phyloP scores from a whole-genome alignment of 2,113 vertebrate species.

The Pachycephala philippinensis region DNA sequence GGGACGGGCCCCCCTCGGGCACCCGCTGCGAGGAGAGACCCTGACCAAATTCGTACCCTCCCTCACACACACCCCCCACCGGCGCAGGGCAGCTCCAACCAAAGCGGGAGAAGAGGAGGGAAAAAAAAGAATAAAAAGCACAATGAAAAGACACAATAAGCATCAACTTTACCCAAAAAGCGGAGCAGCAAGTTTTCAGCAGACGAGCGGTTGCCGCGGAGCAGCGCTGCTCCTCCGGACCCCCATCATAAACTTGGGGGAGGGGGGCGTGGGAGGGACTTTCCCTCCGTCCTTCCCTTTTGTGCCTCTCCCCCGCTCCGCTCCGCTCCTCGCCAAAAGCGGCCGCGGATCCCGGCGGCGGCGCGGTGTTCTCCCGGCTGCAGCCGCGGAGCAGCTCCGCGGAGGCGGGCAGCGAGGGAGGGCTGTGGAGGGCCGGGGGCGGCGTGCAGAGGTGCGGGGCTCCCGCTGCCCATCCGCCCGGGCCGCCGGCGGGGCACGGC shows the following conservation, averaged over 20 bases:
- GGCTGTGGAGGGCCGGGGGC: not conserved
- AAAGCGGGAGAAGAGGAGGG: not conserved
- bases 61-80: not conserved
- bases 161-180: constrained; percentile 61
- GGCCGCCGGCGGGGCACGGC: not conserved
- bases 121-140: not conserved
- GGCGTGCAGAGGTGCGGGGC: not conserved
- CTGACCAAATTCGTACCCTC: not conserved
- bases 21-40: not conserved
- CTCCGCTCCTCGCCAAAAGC: not conserved
- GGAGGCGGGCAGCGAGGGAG: not conserved
- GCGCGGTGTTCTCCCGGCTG: not conserved
- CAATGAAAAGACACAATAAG: constrained; percentile 26
- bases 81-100: not conserved
- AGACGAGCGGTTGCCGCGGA: constrained; percentile 22
- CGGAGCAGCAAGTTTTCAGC: constrained; percentile 56
- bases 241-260: constrained; percentile 64
- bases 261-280: constrained; percentile 46
- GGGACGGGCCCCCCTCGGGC: not conserved
- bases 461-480: constrained; percentile 9
- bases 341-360: not conserved
- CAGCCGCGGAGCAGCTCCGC: not conserved
- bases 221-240: constrained; percentile 16
- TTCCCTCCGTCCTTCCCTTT: constrained; percentile 42
- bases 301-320: not conserved